A percentile compares a stretch with the other conserved stretches of the same genome.
phyloP scores from a whole-genome alignment of 2,113 vertebrate species.

The Onychostoma macrolepis region DNA sequence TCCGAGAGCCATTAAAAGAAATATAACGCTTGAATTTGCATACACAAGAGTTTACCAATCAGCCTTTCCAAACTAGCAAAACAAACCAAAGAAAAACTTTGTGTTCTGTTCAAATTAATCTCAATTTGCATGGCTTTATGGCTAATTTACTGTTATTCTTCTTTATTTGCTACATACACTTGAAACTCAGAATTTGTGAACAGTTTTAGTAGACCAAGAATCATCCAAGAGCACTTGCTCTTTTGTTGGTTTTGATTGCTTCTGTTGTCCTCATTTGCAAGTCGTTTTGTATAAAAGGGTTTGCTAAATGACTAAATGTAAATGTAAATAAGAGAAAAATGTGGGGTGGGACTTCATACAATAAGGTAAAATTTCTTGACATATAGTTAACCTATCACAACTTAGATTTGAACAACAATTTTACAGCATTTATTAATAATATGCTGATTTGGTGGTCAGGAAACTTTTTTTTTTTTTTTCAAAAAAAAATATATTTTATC shows the following conservation, averaged over 20 bases:
- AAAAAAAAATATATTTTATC: too few species aligned
- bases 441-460: neutral
- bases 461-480: neutral
- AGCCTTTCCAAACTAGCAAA: neutral
- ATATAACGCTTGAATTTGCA: conserved; percentile 15
- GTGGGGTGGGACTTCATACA: neutral
- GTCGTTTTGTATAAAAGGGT: too few species aligned
- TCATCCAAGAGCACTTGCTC: too few species aligned
- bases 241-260: too few species aligned
- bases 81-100: neutral
- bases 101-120: neutral
- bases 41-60: neutral
- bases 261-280: too few species aligned
- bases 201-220: too few species aligned
- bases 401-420: too few species aligned
- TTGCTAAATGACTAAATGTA: too few species aligned
- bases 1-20: conserved; percentile 7
- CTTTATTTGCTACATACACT: neutral
- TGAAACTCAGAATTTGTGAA: neutral
- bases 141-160: neutral
- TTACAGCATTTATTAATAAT: too few species aligned
- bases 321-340: neutral
- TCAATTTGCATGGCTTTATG: neutral
- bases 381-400: too few species aligned
- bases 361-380: neutral